A percentile compares a stretch with the other conserved stretches of the same genome.
Conservation (phyloP, 1,140 invertebrate species). For the Brachionus koreanus region DNA sequence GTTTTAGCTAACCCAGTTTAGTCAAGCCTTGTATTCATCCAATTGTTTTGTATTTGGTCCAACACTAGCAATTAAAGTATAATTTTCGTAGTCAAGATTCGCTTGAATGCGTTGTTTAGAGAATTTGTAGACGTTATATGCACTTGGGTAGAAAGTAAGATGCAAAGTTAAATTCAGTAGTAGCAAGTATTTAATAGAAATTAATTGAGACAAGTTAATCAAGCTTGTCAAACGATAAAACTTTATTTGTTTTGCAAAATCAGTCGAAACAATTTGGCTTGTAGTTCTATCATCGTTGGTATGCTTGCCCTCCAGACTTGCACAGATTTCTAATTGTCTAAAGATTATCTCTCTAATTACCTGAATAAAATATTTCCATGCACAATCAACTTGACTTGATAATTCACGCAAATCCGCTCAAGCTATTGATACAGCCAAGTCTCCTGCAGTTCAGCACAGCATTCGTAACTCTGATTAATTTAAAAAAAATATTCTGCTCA, state of each 20-base stretch:
- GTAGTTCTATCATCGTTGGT: not conserved
- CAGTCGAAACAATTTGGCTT: constrained; percentile 22
- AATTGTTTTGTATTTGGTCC: not conserved
- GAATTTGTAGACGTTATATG: constrained; percentile 35
- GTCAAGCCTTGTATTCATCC: not conserved
- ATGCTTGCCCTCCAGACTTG: not conserved
- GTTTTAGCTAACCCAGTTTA: constrained; percentile 13
- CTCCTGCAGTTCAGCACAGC: not conserved
- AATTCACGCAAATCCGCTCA: not conserved
- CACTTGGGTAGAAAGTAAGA: constrained; percentile 14
- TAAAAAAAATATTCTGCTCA: too few species aligned
- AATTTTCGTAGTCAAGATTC: constrained; percentile 15
- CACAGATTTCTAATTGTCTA: not conserved
- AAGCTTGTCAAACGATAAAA: constrained; percentile 28
- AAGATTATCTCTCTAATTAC: not conserved
- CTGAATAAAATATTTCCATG: not conserved
- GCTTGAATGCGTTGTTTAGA: constrained; percentile 7
- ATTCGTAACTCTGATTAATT: too few species aligned
- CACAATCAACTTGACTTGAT: constrained; percentile 3
- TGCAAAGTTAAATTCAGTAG: not conserved
- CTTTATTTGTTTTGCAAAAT: constrained; percentile 4
- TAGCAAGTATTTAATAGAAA: not conserved
- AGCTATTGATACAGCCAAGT: not conserved
- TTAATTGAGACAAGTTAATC: constrained; percentile 28
- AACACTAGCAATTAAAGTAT: constrained; percentile 23